Evolutionary conservation across 2,888 invertebrate species (phyloP).

Genomic region (Lycocerus yunnanus): DNA sequence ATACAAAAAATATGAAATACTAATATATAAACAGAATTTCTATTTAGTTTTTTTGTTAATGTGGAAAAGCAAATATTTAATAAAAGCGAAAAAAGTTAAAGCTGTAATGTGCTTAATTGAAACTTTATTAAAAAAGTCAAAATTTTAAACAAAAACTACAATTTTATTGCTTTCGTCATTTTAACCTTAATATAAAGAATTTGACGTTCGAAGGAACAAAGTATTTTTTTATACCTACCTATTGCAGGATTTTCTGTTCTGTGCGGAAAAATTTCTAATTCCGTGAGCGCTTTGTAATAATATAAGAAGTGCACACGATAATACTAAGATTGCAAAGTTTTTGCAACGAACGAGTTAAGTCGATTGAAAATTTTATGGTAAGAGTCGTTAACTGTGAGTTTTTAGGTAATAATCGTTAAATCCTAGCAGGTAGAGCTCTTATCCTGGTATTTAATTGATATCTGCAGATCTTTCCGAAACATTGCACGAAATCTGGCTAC

Average conservation of each 20-base stretch:
- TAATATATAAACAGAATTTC: no score
- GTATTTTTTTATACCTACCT: not conserved
- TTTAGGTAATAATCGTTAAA: slow-evolving; percentile 47
- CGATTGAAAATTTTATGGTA: slow-evolving; percentile 44
- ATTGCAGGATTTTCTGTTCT: not conserved
- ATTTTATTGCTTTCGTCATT: not conserved
- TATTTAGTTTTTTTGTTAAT: no score
- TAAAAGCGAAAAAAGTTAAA: not conserved
- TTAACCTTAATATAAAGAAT: not conserved
- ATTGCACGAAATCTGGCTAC: slow-evolving; percentile 39
- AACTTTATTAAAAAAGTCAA: not conserved
- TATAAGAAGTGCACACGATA: slow-evolving; percentile 18
- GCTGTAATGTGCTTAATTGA: not conserved
- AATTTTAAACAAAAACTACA: not conserved
- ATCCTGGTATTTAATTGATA: slow-evolving; percentile 47
- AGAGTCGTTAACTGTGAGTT: slow-evolving; percentile 41
- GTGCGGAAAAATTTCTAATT: slow-evolving; percentile 7
- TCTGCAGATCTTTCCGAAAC: slow-evolving; percentile 46
- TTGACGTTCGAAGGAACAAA: not conserved
- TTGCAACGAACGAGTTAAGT: slow-evolving; percentile 19
- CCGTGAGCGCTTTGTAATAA: slow-evolving; percentile 5
- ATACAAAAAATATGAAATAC: no score
- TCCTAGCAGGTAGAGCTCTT: slow-evolving; percentile 44
- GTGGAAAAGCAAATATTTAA: not conserved
- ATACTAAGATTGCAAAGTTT: slow-evolving; percentile 15